Base-by-base conservation (phyloP, 2,113 vertebrate genomes). In the Lethenteron camtschaticum region DNA sequence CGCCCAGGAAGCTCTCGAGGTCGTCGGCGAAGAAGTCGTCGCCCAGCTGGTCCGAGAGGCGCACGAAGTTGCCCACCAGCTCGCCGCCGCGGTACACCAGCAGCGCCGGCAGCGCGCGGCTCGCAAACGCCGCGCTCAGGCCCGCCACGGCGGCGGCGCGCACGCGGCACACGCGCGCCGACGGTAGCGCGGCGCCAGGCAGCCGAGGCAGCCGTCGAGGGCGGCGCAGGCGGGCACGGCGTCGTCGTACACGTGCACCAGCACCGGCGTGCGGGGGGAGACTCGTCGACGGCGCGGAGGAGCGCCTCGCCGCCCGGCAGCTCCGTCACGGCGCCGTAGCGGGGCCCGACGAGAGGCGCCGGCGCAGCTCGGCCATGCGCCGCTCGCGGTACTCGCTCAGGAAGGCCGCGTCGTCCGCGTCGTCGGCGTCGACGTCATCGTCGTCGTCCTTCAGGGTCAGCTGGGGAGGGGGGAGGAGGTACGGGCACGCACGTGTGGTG, bases 1-100 rank as follows among this genome's bases (percentile, higher is more conserved):
- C 94, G 75, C 87, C 87, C 73, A 99, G 81, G 72, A 96, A 86
- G 4, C 87, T 87, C 77, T 96, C 90, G 74, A 99, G 76, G 70
- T 99, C 94, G 9, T 88, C 87, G 2, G 94, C 94, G 66, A 95
- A 99, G 79, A 96, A 99, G 80, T 99, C 94, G 68, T 94, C 86
- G 2, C 94, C 94, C 0, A 99, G 87, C 77, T 99, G 92, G 80
- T 99, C 92, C 1, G 90, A 96, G 77, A 96, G 81, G 6, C 94
- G 83, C 73, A 96, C 86, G n/a, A 99, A 94, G 71, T 99, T 99
- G 10, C 92, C 94, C 0, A 96, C 85, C 76, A 99, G 80, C 73
- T 96, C 90, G 0, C 94, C 92, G 0, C 79, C 85, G 74, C 90
- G 92, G 73, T 99, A 99, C 71, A 96, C 80, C 12, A 99, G 85